Conservation (phyloP, 2,888 invertebrate species). For the Trichopoda pennipes region DNA sequence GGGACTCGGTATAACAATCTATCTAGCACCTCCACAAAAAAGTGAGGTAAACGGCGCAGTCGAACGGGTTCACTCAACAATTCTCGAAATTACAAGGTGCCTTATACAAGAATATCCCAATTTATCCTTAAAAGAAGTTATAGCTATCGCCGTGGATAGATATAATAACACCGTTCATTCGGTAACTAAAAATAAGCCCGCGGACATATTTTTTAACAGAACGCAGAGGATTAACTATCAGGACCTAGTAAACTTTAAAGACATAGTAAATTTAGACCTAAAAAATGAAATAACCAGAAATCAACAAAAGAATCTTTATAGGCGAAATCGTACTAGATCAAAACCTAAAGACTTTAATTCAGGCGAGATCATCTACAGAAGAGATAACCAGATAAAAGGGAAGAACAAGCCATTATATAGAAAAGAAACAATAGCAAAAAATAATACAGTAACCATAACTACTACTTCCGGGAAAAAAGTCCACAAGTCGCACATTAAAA, state of each 20-base stretch:
- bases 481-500: not conserved
- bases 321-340: not conserved
- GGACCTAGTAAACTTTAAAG: slow-evolving; percentile 57
- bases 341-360: too few relatives aligned
- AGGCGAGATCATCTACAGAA: too few relatives aligned
- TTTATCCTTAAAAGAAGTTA: not conserved
- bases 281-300: slow-evolving; percentile 57
- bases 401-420: too few relatives aligned
- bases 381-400: too few relatives aligned
- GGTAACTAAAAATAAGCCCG: slow-evolving; percentile 58
- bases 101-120: not conserved
- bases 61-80: slow-evolving; percentile 51
- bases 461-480: too few relatives aligned
- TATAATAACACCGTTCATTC: slow-evolving; percentile 51
- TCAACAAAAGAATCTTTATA: slow-evolving; percentile 54
- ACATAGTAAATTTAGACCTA: slow-evolving; percentile 60
- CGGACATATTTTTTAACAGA: slow-evolving; percentile 66
- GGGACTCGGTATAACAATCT: slow-evolving; percentile 58
- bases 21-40: slow-evolving; percentile 61
- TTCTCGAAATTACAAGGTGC: slow-evolving; percentile 20
- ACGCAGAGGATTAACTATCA: slow-evolving; percentile 65
- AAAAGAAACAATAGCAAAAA: too few relatives aligned
- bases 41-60: slow-evolving; percentile 66
- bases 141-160: slow-evolving; percentile 16
- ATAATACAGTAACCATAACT: too few relatives aligned